Conservation (phyloP, 2,888 invertebrate species). For the Phyllotreta cruciferae region DNA sequence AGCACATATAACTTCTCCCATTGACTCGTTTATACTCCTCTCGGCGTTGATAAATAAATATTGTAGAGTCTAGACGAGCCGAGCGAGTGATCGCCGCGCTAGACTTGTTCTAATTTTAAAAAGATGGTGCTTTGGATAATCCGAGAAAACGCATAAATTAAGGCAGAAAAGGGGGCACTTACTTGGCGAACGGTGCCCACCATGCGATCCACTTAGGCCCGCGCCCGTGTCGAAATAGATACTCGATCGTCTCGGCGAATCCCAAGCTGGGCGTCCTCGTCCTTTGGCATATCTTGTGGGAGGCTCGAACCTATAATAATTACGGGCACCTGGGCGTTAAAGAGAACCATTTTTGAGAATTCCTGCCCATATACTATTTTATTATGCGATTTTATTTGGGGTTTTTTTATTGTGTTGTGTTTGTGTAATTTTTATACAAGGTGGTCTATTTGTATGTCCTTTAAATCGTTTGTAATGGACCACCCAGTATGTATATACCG, state of each 20-base stretch:
- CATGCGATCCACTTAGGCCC: conserved; percentile 72
- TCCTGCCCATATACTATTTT: neutral
- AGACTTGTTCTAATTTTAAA: conserved; percentile 9
- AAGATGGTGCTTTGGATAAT: neutral
- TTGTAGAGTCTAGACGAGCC: conserved; percentile 2
- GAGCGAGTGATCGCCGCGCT: neutral
- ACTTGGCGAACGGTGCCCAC: conserved; percentile 74
- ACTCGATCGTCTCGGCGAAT: conserved; percentile 85
- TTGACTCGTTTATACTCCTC: no score
- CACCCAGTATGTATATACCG: no score
- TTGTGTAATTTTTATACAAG: no score
- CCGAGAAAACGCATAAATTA: neutral
- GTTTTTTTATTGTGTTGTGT: no score
- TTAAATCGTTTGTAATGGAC: no score
- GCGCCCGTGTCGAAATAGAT: conserved; percentile 79
- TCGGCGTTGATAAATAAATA: neutral
- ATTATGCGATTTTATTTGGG: neutral
- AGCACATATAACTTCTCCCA: no score
- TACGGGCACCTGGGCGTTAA: conserved; percentile 28
- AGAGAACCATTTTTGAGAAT: conserved; percentile 26
- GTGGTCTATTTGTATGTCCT: no score
- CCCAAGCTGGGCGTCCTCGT: conserved; percentile 76
- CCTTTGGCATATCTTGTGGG: conserved; percentile 75
- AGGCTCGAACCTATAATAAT: conserved; percentile 60
- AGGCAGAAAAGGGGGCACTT: conserved; percentile 52